Percentiles rank a stretch among this genome's conserved stretches.
These are phyloP conservation scores for Trinectes maculatus DNA, from an alignment of 2,113 vertebrate species.

Conservation along the genomic window DNA sequence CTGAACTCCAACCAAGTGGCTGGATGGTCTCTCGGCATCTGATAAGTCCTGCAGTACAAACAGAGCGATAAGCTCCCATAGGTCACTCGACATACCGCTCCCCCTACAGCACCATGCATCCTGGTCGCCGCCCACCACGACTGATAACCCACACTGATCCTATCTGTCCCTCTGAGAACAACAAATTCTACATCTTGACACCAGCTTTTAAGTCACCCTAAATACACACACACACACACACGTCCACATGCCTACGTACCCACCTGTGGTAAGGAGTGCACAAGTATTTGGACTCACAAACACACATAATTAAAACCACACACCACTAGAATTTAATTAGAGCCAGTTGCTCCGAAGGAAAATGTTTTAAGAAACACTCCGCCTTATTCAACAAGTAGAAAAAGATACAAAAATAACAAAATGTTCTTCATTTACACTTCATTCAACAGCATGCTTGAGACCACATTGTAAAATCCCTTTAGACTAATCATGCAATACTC, in stretches of 20 bases:
- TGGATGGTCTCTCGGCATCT: slow-evolving; percentile 47
- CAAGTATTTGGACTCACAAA: slow-evolving; percentile 39
- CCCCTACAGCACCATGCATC: slow-evolving; percentile 49
- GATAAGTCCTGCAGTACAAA: slow-evolving; percentile 64
- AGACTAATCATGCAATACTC: slow-evolving; percentile 63
- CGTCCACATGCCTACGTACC: neutral
- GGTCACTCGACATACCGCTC: slow-evolving; percentile 56
- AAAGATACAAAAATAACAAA: slow-evolving; percentile 33
- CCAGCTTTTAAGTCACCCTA: slow-evolving; percentile 19
- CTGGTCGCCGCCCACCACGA: slow-evolving; percentile 53
- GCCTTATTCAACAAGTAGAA: slow-evolving; percentile 35
- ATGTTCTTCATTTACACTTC: slow-evolving; percentile 49
- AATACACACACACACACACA: too few species aligned
- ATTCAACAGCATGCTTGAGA: slow-evolving; percentile 28
- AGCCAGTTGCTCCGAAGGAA: slow-evolving; percentile 30
- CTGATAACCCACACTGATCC: slow-evolving; percentile 64
- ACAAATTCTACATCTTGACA: slow-evolving; percentile 57
- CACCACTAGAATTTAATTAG: slow-evolving; percentile 41
- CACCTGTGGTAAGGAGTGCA: slow-evolving; percentile 36
- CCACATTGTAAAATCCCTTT: slow-evolving; percentile 61
- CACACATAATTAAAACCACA: slow-evolving; percentile 34
- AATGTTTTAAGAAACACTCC: slow-evolving; percentile 31
- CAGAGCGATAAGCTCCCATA: slow-evolving; percentile 55
- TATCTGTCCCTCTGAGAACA: slow-evolving; percentile 58
- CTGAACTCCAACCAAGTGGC: slow-evolving; percentile 12